Conservation (phyloP, 2,888 invertebrate genomes). For the Hydriomena furcata region DNA sequence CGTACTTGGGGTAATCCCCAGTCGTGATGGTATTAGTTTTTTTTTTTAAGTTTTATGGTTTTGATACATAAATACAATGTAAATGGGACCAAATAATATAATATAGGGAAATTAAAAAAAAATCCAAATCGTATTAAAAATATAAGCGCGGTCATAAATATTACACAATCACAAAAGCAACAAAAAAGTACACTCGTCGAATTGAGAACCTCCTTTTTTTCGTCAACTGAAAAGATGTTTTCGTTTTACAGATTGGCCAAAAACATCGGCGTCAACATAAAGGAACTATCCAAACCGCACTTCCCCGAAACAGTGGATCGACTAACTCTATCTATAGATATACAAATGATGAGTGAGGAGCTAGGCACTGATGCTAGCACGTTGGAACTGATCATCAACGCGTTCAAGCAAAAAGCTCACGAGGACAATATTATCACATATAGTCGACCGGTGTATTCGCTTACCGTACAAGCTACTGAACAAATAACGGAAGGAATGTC, state of each 20-base stretch:
- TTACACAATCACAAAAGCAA: too few species aligned
- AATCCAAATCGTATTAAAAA: too few species aligned
- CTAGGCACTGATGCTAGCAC: slow-evolving; percentile 85
- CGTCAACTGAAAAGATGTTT: background rate
- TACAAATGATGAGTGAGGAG: slow-evolving; percentile 57
- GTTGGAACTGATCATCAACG: slow-evolving; percentile 88
- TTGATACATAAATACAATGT: too few species aligned
- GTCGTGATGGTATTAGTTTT: too few species aligned
- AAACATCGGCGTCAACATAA: slow-evolving; percentile 67
- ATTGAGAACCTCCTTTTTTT: background rate
- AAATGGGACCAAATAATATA: too few species aligned
- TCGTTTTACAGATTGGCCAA: slow-evolving; percentile 67
- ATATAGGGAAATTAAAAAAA: too few species aligned
- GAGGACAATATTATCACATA: slow-evolving; percentile 89
- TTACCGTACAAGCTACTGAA: slow-evolving; percentile 86
- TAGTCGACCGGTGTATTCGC: slow-evolving; percentile 88
- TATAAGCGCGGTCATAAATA: too few species aligned
- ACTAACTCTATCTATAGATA: slow-evolving; percentile 48
- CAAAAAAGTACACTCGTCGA: too few species aligned
- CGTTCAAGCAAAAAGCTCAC: slow-evolving; percentile 86
- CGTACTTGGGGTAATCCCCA: too few species aligned
- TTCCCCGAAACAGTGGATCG: slow-evolving; percentile 64
- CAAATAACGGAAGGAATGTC: slow-evolving; percentile 85
- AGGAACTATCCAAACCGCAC: slow-evolving; percentile 65
- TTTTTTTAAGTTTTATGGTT: too few species aligned